Conservation (phyloP, 1,140 invertebrate species). For the Coptotermes formosanus region DNA sequence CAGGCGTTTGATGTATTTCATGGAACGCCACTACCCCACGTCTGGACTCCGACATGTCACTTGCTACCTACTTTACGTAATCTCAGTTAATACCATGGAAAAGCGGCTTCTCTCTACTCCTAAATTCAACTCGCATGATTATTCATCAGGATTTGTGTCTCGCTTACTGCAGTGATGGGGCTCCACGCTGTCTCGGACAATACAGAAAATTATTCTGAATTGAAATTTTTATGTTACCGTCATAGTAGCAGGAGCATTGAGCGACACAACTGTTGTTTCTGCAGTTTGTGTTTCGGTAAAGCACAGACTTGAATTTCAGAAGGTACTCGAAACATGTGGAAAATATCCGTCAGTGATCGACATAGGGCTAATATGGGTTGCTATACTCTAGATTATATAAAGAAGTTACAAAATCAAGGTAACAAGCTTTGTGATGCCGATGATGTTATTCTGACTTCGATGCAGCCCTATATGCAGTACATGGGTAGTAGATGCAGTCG, state of each 20-base stretch:
- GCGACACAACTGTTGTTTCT: neutral
- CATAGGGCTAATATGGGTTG: too few species aligned
- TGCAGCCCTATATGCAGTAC: too few species aligned
- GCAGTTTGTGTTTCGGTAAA: neutral
- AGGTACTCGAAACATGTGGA: too few species aligned
- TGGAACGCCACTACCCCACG: neutral
- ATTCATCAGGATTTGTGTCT: conserved; percentile 16
- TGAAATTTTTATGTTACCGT: neutral
- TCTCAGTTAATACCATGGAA: conserved; percentile 4
- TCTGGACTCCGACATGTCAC: neutral
- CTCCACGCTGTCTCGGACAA: neutral
- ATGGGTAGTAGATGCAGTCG: too few species aligned
- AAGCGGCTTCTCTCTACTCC: neutral
- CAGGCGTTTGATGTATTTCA: neutral
- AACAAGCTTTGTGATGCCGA: too few species aligned
- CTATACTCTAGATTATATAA: too few species aligned
- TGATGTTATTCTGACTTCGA: too few species aligned
- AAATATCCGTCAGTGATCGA: too few species aligned
- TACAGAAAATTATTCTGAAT: neutral
- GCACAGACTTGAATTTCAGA: neutral
- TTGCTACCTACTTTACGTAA: conserved; percentile 6
- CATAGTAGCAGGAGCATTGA: too few species aligned
- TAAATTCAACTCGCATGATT: conserved; percentile 5
- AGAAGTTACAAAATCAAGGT: too few species aligned
- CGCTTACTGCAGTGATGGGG: neutral